Base-by-base conservation (phyloP, 1,140 invertebrate species). In the Protaetia brevitarsis region DNA sequence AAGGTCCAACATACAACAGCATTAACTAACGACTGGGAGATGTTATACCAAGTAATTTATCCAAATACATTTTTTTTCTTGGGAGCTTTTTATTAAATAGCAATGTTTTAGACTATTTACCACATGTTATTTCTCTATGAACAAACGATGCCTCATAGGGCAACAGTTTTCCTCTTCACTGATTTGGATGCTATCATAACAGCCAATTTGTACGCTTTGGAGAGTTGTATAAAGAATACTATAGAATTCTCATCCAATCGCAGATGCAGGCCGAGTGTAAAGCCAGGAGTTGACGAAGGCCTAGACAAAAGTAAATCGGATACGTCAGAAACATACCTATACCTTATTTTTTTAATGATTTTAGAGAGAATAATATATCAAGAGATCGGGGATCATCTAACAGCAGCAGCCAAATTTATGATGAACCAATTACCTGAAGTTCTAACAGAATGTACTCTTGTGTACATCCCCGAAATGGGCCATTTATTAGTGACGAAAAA, bases 391-490 rank as follows among this genome's bases (percentile, higher is more conserved):
- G 79, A 84, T 31, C 76, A 87, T 41, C 81, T 89, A 74, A 86
- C 86, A 3, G 81, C 83, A 59, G 85, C 88, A n/a, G 89, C 87
- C 1, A 76, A 82, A 65, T 80, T 87, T 69, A 90, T 93, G 74
- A 77, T 93, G 65, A 73, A 85, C 34, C 81, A 85, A 56, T 80
- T 94, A 26, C 88, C 88, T 3, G 51, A 77, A 7, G 84, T 83
- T 68, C 81, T 93, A 16, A 78, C 85, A n/a, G 82, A 87, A 68
- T 94, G 90, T 74, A 85, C 84, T 41, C 86, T 94, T 74, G 78
- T 90, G 60, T 94, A 92, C 78, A 82, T 94, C 69, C 92, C 92
- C 4, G 87, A 94, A 80, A 83, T 94, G 66, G 91, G 92, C 0
- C 93, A 91, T 79, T 78, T 94, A 31, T 77, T 94, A 2, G 87